Evolutionary conservation across 2,888 invertebrate species (phyloP), one percentile per base, ranked within the genome.

Genomic region (Morpho deidamia): DNA sequence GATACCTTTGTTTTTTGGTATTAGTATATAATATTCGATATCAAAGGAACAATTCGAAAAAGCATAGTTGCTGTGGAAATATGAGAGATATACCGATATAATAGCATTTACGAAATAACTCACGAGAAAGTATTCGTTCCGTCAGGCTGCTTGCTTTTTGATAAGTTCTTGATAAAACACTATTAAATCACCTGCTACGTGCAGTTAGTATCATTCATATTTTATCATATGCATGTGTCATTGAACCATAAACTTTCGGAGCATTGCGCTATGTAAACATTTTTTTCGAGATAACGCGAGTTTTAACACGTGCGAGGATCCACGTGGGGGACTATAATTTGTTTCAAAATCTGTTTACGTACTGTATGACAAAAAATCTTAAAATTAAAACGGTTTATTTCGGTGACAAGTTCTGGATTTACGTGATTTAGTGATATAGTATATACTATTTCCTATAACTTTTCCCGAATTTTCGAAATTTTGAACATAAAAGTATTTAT

Each of bases 201-300:
- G 34, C 39, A 40, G 33, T 47, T 40, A 40, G 48, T 48, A 48
- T 41, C 44, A 51, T 57, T 57, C 44, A 52, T 57, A 58, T 55
- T 62, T 51, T 51, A 63, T 58, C 59, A 58, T 56, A 52, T 45
- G 45, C 44, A 42, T 62, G 65, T 62, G 65, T 62, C 63, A 56
- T 57, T 63, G 63, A 65, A 56, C 63, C 63, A 46, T 32, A 23
- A 50, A 48, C 46, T 56, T 56, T 49, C 53, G 60, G 53, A 48
- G 49, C 52, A 52, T 41, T 58, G 57, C 44, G 40, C 44, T 56
- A 55, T 55, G 57, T 64, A 62, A 62, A 57, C 58, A 61, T 34
- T 53, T 60, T 54, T 60, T 56, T 57, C 53, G 47, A 61, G 59
- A 61, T 59, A 60, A 61, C 51, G 52, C 54, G 38, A 33, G 60